Evolutionary conservation across 2,113 vertebrate species (phyloP).

Genomic region (Poecilia latipinna): DNA sequence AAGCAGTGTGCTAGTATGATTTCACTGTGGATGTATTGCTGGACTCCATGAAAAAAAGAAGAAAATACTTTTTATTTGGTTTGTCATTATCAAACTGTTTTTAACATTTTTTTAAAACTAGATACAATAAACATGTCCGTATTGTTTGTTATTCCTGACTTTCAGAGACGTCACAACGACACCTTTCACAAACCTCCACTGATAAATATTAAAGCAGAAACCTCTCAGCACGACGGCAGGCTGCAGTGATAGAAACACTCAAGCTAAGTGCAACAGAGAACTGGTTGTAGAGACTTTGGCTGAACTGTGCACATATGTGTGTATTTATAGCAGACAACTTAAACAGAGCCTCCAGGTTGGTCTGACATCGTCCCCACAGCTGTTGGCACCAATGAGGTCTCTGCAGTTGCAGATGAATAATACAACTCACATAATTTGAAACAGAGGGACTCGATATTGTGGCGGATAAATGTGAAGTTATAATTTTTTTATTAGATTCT

Average conservation of each 20-base stretch:
- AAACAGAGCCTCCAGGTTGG: conserved; percentile 36
- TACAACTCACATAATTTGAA: conserved; percentile 49
- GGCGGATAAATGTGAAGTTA: not conserved
- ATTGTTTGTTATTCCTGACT: not conserved
- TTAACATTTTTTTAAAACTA: not conserved
- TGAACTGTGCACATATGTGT: conserved; percentile 34
- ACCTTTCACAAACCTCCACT: conserved; percentile 13
- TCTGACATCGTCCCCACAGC: conserved; percentile 15
- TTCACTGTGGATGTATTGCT: too few relatives aligned
- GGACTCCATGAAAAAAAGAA: too few relatives aligned
- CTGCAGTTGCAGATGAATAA: conserved; percentile 51
- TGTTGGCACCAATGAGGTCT: conserved; percentile 7
- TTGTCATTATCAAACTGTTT: too few relatives aligned
- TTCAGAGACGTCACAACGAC: not conserved
- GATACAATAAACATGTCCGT: not conserved
- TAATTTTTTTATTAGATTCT: conserved; percentile 13
- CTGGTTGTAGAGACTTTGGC: conserved; percentile 47
- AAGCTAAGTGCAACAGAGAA: conserved; percentile 54
- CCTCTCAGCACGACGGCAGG: conserved; percentile 33
- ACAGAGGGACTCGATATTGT: conserved; percentile 18
- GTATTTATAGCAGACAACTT: conserved; percentile 60
- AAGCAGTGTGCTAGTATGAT: too few relatives aligned
- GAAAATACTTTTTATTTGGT: too few relatives aligned
- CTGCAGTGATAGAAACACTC: conserved; percentile 59
- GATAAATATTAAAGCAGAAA: conserved; percentile 58